Base-by-base conservation (phyloP, 2,113 vertebrate genomes). In the Ammospiza nelsoni region DNA sequence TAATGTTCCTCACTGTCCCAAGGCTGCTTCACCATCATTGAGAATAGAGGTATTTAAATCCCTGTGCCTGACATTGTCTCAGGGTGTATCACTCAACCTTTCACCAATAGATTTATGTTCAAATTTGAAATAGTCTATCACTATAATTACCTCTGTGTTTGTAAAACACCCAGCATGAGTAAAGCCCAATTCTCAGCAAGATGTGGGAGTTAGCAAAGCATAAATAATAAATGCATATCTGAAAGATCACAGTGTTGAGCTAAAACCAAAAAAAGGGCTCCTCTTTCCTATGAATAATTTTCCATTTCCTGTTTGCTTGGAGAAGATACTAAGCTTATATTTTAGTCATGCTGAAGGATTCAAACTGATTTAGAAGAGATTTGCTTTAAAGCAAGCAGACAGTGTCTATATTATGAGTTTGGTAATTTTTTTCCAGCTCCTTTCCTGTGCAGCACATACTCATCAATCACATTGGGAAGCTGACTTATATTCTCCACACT, bases 401-500 rank as follows among this genome's bases (percentile, higher is more conserved):
- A 98, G 97, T 97, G 96, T 98, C 97, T 98, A 95, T 97, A 98
- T 98, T 98, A 98, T 96, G 95, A 97, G 97, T 96, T 97, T 89
- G 91, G 93, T 94, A 94, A 95, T 90, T 90, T 85, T 85, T 85
- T 82, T 75, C 63, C 77, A 97, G 97, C 97, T 98, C 83, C 94
- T 94, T 96, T 96, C 93, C 97, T 98, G 98, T 98, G 96, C 96
- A 92, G 96, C 96, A 97, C 88, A 89, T 72, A 86, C 96, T 98
- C 99, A 99, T 99, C 99, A 99, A 99, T 99, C 99, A 99, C 97
- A 83, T 91, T 73, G 96, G 96, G 97, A 98, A 98, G 97, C 98
- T 98, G 97, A 98, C 98, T 98, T 97, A 92, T 97, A 97, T 98
- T 98, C 98, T 97, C 97, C 95, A 97, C 98, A 98, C 97, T 98